A percentile compares a stretch with the other conserved stretches of the same genome.
phyloP scores from a whole-genome alignment of 1,140 invertebrate genomes.

The Pogonognathellus flavescens region DNA sequence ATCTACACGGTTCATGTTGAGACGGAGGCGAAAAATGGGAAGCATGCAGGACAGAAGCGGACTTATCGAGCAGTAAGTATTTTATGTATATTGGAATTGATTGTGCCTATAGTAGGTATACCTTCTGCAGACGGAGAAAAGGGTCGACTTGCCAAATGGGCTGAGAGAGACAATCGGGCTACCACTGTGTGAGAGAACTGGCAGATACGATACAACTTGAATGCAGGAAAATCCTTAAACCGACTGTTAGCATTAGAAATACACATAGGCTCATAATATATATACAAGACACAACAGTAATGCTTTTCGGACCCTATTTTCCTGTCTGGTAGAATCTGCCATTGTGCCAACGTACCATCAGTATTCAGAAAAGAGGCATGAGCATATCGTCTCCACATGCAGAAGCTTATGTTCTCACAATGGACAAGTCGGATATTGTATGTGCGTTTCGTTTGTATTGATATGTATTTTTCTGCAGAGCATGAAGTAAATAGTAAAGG shows the following conservation, averaged over 20 bases:
- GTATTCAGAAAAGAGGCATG: background rate
- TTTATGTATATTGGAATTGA: slow-evolving; percentile 45
- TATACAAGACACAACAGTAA: too few relatives aligned
- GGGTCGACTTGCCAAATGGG: slow-evolving; percentile 21
- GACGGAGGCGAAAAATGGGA: slow-evolving; percentile 87
- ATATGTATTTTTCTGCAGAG: background rate
- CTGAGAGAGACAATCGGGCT: background rate
- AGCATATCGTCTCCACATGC: background rate
- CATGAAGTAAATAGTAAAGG: background rate
- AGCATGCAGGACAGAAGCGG: slow-evolving; percentile 95
- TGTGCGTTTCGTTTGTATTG: background rate
- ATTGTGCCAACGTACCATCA: background rate
- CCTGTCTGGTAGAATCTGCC: slow-evolving; percentile 1
- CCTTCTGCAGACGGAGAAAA: background rate
- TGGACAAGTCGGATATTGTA: slow-evolving; percentile 29
- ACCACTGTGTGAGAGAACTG: background rate
- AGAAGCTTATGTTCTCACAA: slow-evolving; percentile 18
- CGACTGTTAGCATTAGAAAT: background rate
- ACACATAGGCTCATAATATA: background rate
- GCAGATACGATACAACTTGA: background rate
- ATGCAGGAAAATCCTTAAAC: background rate
- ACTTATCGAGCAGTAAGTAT: slow-evolving; percentile 92
- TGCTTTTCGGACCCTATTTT: too few relatives aligned
- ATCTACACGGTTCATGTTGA: slow-evolving; percentile 96
- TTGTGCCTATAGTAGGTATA: slow-evolving; percentile 2